Base-by-base conservation (phyloP, 2,113 vertebrate species). In the Archilochus colubris region DNA sequence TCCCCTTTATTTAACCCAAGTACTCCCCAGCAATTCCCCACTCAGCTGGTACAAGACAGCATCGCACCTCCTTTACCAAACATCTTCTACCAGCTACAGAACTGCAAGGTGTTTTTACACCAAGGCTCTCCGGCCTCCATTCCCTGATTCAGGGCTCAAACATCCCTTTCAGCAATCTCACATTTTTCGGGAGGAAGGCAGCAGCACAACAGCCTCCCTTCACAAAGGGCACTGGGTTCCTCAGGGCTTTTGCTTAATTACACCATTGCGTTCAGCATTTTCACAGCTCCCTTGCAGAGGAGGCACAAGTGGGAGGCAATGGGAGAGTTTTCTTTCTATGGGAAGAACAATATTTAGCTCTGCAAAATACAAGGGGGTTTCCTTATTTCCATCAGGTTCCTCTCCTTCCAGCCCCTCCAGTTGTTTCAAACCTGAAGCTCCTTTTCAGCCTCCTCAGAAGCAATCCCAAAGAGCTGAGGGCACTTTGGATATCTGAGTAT, bases 301-400 rank as follows among this genome's bases (percentile, higher is more conserved):
- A 86, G 69, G 64, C 23, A 3, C 25, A 81, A 72, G 61, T 36
- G 64, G 80, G 86, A 93, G 55, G 82, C 28, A 75, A 72, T 30
- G 61, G 58, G 68, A 94, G 58, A 63, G 15, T 61, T 63, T 66
- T 46, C 31, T 54, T 90, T 74, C 84, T 67, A 12, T 61, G 70
- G 33, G 81, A 89, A 74, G 76, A 93, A 73, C 72, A 90, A 5
- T 70, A 57, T 85, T 95, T 73, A 90, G 80, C 88, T 82, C 84
- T 40, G n/a, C 46, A 92, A 91, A 92, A 87, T n/a, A 68, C 24
- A 58, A 33, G 54, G 31, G 48, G 2, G 16, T 76, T 69, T 91
- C 80, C 82, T 70, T 33, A 48, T 77, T 91, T 87, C 67, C 31
- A 53, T 50, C 57, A 86, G 33, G 27, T 21, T 88, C 8, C 25